phyloP scores from a whole-genome alignment of 2,113 vertebrate species.

The Pardalotus punctatus region DNA sequence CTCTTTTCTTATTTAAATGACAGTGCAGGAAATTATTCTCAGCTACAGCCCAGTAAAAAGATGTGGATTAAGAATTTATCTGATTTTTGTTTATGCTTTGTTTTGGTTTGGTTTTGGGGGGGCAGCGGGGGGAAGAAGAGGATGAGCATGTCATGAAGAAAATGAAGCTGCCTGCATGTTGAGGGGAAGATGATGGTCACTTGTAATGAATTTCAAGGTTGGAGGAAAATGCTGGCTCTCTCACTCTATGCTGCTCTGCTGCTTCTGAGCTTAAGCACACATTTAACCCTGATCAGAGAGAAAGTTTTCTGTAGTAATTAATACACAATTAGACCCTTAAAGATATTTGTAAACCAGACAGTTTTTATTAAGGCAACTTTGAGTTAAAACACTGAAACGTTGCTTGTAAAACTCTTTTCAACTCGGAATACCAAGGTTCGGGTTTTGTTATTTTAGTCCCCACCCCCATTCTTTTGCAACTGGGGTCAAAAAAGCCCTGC shows the following conservation, averaged over 20 bases:
- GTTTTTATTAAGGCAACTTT: not conserved
- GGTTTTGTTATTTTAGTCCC: not conserved
- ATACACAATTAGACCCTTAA: not conserved
- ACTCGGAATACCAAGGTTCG: not conserved
- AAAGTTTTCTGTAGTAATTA: not conserved
- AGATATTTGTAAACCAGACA: not conserved
- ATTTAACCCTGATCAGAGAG: not conserved
- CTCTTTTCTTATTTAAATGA: not conserved
- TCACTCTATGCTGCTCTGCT: not conserved
- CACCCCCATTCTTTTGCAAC: not conserved
- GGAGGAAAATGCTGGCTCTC: not conserved
- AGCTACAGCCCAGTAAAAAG: not conserved
- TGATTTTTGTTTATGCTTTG: not conserved
- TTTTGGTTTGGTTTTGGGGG: not conserved
- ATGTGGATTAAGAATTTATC: not conserved
- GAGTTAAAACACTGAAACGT: not conserved
- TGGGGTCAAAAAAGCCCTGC: not conserved
- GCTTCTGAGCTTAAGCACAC: not conserved
- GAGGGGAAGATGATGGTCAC: not conserved
- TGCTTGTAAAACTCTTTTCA: not conserved
- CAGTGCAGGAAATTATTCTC: not conserved
- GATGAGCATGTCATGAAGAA: not conserved
- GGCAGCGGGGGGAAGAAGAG: fast-evolving
- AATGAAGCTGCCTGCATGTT: not conserved
- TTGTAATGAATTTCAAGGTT: not conserved